Base-by-base conservation (phyloP, 2,113 vertebrate genomes). In the Antechinus flavipes region DNA sequence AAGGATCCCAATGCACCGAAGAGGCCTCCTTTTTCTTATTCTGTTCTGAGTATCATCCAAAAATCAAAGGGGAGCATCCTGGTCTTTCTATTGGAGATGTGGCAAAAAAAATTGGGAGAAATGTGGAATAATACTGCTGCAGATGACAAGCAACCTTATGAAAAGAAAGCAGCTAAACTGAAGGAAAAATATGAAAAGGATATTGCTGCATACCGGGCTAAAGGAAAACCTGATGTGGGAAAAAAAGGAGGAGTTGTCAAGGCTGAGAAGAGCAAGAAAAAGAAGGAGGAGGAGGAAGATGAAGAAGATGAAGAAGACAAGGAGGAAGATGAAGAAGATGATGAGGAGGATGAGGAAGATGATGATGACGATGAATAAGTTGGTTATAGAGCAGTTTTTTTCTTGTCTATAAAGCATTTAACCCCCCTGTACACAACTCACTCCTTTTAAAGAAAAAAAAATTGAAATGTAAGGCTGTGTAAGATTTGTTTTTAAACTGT, bases 401-500 rank as follows among this genome's bases (percentile, higher is more conserved):
- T 99, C 99, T 99, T 99, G 98, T 99, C 99, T 99, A 99, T 99
- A 99, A 98, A 99, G 98, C 99, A 99, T 99, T 99, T 99, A 99
- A 99, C 98, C 98, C 99, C 98, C 98, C 98, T 99, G 98, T 99
- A 99, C 98, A 99, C 98, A 99, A 98, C 99, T 99, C 99, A 99
- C 99, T 99, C 99, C 98, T 99, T 99, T 99, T 99, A 99, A 99
- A 99, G 98, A 98, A 99, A 98, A 98, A 99, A 97, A 84, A 84
- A 84, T 97, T 98, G 98, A 98, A 98, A 98, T 98, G 97, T 98
- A 99, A 99, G 98, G 98, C 98, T 99, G 99, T 99, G 99, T 99
- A 99, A 99, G 99, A 99, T 99, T 99, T 99, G 99, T 99, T 99
- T 99, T 99, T 99, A 99, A 99, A 99, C 99, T 99, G 99, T 99